phyloP scores from a whole-genome alignment of 2,888 invertebrate genomes.

The Lepidonotus clava region DNA sequence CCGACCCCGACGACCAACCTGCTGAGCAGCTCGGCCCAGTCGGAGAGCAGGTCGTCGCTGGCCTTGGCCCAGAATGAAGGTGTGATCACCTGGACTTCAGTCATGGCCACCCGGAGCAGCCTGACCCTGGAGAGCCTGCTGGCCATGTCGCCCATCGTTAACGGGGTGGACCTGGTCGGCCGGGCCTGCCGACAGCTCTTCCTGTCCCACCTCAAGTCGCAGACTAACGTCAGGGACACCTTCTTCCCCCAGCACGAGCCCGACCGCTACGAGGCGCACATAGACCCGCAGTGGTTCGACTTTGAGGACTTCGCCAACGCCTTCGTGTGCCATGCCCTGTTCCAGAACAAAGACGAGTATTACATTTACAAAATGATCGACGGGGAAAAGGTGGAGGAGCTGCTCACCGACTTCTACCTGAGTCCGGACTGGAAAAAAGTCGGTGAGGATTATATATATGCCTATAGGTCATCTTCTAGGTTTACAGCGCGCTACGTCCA shows the following conservation, averaged over 20 bases:
- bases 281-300: constrained; percentile 68
- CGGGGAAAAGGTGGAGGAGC: constrained; percentile 67
- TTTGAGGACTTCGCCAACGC: constrained; percentile 71
- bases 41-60: background rate
- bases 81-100: constrained; percentile 37
- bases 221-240: constrained; percentile 70
- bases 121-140: constrained; percentile 71
- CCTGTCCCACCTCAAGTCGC: constrained; percentile 71
- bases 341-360: constrained; percentile 71
- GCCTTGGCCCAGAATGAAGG: constrained; percentile 43
- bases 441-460: too few relatives aligned
- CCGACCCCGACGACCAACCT: background rate
- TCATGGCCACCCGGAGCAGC: constrained; percentile 7
- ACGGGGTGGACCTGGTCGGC: constrained; percentile 71
- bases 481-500: too few relatives aligned
- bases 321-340: constrained; percentile 72
- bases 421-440: constrained; percentile 78
- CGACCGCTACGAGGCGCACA: constrained; percentile 60
- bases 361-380: constrained; percentile 72
- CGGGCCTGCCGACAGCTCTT: constrained; percentile 73
- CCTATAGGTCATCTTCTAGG: too few relatives aligned
- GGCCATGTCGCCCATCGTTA: constrained; percentile 70
- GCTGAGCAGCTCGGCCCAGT: background rate
- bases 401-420: constrained; percentile 70
- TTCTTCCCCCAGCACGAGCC: constrained; percentile 73